Evolutionary conservation across 2,113 vertebrate species (phyloP).

Genomic region (Zosterops hypoxanthus): DNA sequence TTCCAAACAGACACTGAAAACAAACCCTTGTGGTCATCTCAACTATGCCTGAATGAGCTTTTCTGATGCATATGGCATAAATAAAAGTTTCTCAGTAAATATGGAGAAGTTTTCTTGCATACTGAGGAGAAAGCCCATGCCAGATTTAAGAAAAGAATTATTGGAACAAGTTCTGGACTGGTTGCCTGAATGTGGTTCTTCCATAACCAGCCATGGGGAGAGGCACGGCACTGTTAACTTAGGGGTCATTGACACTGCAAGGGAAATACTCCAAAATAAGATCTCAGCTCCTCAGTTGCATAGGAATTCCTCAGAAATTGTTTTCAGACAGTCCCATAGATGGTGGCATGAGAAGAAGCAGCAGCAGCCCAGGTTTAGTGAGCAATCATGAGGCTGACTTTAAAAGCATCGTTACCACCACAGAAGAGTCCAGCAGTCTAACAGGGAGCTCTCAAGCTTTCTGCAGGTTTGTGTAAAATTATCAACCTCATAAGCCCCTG

Average conservation of each 20-base stretch:
- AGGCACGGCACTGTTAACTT: not conserved
- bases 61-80: not conserved
- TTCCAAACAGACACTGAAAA: constrained; percentile 32
- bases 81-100: constrained; percentile 22
- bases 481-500: not conserved
- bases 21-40: constrained; percentile 35
- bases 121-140: not conserved
- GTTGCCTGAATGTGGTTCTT: not conserved
- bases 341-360: not conserved
- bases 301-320: not conserved
- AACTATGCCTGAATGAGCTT: constrained; percentile 9
- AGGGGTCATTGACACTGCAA: not conserved
- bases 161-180: not conserved
- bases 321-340: not conserved
- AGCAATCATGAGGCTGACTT: not conserved
- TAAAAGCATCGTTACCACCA: not conserved
- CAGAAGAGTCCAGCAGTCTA: not conserved
- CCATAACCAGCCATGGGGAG: not conserved
- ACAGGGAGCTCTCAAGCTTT: not conserved
- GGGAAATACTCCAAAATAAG: not conserved
- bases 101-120: not conserved
- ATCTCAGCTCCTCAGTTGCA: not conserved
- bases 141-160: not conserved
- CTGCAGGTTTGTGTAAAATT: not conserved
- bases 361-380: not conserved